phyloP scores from a whole-genome alignment of 2,888 invertebrate species.

The Xylota sylvarum region DNA sequence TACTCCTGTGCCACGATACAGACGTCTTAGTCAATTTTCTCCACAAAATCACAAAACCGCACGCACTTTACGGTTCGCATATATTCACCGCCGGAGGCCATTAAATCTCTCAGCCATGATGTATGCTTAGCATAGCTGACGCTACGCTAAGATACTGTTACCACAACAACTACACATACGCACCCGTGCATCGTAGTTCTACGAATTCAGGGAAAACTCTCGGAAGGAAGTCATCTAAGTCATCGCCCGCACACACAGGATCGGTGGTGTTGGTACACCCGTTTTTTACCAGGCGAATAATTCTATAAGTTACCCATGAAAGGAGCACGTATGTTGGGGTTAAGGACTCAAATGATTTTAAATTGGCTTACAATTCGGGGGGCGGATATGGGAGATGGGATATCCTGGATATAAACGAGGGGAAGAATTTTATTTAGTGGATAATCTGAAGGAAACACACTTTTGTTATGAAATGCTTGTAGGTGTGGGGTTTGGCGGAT shows the following conservation, averaged over 20 bases:
- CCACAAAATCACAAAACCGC: slow-evolving; percentile 78
- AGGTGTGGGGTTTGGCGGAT: neutral
- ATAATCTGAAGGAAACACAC: neutral
- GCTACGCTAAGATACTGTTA: slow-evolving; percentile 67
- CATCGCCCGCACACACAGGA: slow-evolving; percentile 54
- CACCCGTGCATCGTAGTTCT: neutral
- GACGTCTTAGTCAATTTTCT: slow-evolving; percentile 78
- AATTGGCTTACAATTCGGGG: slow-evolving; percentile 50
- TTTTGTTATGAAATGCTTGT: neutral
- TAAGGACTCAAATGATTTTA: slow-evolving; percentile 57
- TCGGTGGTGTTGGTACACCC: neutral
- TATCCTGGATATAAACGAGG: slow-evolving; percentile 35
- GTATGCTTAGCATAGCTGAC: slow-evolving; percentile 77
- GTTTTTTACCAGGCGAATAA: slow-evolving; percentile 57
- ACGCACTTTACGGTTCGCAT: slow-evolving; percentile 79
- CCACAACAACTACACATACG: slow-evolving; percentile 29
- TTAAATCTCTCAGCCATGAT: slow-evolving; percentile 79
- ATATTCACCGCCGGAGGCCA: slow-evolving; percentile 78
- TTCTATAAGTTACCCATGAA: slow-evolving; percentile 51
- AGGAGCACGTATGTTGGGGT: slow-evolving; percentile 48
- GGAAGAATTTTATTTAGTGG: neutral
- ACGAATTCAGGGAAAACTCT: neutral
- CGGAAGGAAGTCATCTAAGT: slow-evolving; percentile 61
- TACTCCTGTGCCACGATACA: slow-evolving; percentile 29
- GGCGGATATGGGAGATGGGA: neutral